These are phyloP conservation scores for Phyllotis vaccarum DNA, from an alignment of 2,797 vertebrate genomes.

Conservation along the genomic window DNA sequence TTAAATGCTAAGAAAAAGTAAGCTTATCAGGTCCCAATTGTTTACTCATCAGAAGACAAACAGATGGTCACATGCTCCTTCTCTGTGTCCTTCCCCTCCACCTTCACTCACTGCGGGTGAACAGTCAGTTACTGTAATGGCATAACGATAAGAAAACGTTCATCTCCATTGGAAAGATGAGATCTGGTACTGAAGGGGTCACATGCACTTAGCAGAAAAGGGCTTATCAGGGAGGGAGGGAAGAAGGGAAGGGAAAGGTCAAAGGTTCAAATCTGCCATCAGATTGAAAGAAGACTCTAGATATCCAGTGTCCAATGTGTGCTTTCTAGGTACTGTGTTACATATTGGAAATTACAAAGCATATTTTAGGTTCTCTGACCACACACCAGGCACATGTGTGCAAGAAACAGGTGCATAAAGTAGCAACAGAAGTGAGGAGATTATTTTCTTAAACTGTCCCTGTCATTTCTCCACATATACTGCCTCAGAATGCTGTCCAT, in stretches of 20 bases:
- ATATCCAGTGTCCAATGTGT: neutral
- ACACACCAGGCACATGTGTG: neutral
- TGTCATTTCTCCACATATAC: neutral
- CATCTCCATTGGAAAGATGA: neutral
- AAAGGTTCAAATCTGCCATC: neutral
- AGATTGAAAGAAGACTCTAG: neutral
- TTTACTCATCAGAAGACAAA: conserved; percentile 10
- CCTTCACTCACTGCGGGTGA: neutral
- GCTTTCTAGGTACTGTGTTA: neutral
- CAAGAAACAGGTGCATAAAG: no score
- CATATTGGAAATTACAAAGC: neutral
- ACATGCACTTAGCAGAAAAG: neutral
- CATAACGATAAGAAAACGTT: conserved; percentile 7
- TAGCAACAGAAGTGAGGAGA: neutral
- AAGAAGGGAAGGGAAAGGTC: neutral
- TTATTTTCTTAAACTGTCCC: neutral
- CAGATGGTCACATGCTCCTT: neutral
- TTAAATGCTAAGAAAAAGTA: conserved; percentile 55
- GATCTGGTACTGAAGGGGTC: neutral
- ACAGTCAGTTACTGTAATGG: neutral
- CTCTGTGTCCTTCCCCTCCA: neutral
- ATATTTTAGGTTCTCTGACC: neutral
- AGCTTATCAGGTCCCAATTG: neutral
- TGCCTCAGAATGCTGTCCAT: neutral
- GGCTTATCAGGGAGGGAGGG: neutral